phyloP scores from a whole-genome alignment of 2,797 vertebrate genomes.

The Potorous gilbertii region DNA sequence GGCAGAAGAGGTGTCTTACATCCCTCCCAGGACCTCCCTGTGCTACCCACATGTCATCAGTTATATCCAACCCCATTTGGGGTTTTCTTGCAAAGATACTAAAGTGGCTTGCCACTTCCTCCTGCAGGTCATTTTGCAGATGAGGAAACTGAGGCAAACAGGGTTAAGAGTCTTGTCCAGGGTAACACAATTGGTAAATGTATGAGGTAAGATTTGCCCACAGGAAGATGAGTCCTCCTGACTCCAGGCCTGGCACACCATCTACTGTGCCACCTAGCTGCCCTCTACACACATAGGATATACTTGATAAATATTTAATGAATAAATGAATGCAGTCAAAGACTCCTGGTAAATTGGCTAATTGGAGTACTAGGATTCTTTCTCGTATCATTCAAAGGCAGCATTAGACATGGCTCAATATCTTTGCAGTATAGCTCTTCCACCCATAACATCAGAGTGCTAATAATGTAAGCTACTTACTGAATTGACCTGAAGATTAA shows the following conservation, averaged over 20 bases:
- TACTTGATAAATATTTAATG: neutral
- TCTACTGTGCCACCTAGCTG: neutral
- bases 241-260: neutral
- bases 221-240: neutral
- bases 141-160: neutral
- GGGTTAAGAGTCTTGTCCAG: neutral
- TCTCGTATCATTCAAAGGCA: neutral
- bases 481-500: neutral
- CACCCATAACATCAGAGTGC: neutral
- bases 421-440: neutral
- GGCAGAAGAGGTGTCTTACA: neutral
- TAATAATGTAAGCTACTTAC: neutral
- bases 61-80: neutral
- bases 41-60: neutral
- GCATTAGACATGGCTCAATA: neutral
- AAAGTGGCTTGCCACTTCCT: neutral
- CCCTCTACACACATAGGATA: neutral
- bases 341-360: neutral
- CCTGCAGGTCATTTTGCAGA: neutral
- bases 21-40: neutral
- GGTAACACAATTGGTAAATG: neutral
- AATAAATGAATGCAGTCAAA: neutral
- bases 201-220: neutral
- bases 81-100: neutral
- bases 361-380: neutral